Evolutionary conservation across 1,140 invertebrate genomes (phyloP).

Genomic region (Lucilia sericata): DNA sequence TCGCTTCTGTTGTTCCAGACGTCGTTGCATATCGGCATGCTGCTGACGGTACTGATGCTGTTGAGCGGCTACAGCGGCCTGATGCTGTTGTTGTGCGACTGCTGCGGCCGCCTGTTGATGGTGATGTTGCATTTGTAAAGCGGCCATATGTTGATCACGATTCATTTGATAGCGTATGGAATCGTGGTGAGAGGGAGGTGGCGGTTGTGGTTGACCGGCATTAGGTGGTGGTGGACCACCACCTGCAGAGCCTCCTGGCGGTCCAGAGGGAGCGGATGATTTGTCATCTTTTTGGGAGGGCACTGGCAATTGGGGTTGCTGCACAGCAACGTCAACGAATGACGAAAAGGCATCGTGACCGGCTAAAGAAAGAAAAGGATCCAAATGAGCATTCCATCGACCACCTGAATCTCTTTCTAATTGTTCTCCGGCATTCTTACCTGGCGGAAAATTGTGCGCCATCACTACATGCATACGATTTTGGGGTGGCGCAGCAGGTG

Average conservation of each 20-base stretch:
- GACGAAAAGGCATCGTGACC: slow-evolving; percentile 87
- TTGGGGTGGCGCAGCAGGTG: slow-evolving; percentile 64
- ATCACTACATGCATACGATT: slow-evolving; percentile 63
- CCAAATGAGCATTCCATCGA: not conserved
- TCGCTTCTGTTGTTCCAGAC: slow-evolving; percentile 59
- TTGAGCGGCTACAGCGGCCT: slow-evolving; percentile 56
- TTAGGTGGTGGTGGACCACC: slow-evolving; percentile 44
- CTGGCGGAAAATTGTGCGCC: slow-evolving; percentile 70
- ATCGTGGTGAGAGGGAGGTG: slow-evolving; percentile 53
- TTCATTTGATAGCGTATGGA: slow-evolving; percentile 60
- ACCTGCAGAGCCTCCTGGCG: slow-evolving; percentile 19
- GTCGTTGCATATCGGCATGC: slow-evolving; percentile 54
- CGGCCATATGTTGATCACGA: slow-evolving; percentile 51
- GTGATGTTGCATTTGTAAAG: slow-evolving; percentile 48
- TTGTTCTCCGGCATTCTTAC: slow-evolving; percentile 53
- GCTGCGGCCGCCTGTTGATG: slow-evolving; percentile 47
- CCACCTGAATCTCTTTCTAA: not conserved
- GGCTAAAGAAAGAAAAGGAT: slow-evolving; percentile 56
- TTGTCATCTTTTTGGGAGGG: slow-evolving; percentile 70
- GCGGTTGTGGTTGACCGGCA: slow-evolving; percentile 47
- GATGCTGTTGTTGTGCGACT: slow-evolving; percentile 52
- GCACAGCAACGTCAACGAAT: slow-evolving; percentile 87
- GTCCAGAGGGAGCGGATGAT: slow-evolving; percentile 32
- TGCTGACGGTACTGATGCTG: slow-evolving; percentile 61
- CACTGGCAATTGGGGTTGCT: slow-evolving; percentile 85